phyloP scores from a whole-genome alignment of 2,797 vertebrate species.

The Odontamblyopus rebecca region DNA sequence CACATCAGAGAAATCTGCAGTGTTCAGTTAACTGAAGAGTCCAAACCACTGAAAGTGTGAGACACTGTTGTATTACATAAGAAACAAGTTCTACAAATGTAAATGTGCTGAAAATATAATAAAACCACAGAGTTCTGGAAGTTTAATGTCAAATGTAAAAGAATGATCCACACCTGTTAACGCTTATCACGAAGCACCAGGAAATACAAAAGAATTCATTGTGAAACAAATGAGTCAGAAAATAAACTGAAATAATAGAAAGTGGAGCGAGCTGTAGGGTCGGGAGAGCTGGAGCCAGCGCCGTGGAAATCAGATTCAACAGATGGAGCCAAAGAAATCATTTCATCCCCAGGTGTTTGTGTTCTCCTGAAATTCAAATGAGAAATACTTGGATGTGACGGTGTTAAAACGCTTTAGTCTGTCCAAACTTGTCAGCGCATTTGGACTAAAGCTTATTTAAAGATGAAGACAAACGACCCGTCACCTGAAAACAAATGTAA shows the following conservation, averaged over 20 bases:
- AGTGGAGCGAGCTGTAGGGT: conserved; percentile 29
- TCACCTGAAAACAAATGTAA: background rate
- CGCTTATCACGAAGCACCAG: background rate
- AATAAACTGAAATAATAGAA: conserved; percentile 22
- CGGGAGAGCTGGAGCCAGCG: conserved; percentile 15
- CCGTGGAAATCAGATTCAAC: background rate
- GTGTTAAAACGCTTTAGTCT: background rate
- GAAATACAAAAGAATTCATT: conserved; percentile 38
- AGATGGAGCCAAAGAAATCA: background rate
- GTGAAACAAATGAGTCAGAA: conserved; percentile 32
- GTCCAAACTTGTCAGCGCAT: background rate
- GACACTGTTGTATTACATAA: no score
- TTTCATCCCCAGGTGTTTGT: background rate
- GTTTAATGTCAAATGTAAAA: background rate
- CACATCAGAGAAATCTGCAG: no score
- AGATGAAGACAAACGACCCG: background rate
- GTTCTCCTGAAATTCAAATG: background rate
- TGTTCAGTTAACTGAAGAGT: no score
- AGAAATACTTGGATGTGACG: background rate
- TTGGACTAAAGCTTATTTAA: background rate
- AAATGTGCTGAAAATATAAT: no score
- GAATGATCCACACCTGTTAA: background rate
- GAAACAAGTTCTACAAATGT: no score
- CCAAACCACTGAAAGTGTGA: no score
- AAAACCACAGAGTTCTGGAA: background rate